A percentile compares a stretch with the other conserved stretches of the same genome.
Conservation (phyloP, 2,888 invertebrate genomes). For the Noctua fimbriata region DNA sequence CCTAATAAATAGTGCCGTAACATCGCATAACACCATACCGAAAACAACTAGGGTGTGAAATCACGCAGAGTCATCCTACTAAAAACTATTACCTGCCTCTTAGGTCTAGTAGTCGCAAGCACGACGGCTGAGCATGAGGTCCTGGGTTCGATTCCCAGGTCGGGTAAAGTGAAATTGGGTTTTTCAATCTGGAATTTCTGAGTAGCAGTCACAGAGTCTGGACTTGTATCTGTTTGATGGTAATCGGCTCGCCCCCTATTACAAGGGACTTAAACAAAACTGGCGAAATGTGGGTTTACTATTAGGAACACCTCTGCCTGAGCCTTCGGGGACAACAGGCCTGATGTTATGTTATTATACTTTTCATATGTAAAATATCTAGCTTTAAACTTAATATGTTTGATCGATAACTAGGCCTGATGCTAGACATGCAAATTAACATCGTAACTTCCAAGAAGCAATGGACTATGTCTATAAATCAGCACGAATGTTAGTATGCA, state of each 20-base stretch:
- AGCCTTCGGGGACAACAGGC: no score
- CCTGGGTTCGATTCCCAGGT: background rate
- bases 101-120: no score
- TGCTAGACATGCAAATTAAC: conserved; percentile 15
- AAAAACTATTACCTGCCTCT: no score
- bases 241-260: background rate
- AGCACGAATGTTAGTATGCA: conserved; percentile 40
- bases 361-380: conserved; percentile 5
- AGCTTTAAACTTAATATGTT: conserved; percentile 15
- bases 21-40: no score
- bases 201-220: no score
- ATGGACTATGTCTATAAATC: conserved; percentile 31
- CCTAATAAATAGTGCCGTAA: no score
- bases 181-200: background rate
- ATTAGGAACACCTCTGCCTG: no score
- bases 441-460: conserved; percentile 33
- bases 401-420: conserved; percentile 22
- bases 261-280: no score
- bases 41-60: no score
- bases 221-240: background rate
- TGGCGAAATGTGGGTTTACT: no score
- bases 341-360: background rate
- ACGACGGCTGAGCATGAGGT: no score
- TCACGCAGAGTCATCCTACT: no score
- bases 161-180: background rate